Conservation (phyloP, 53 echinoderm and acorn worm species). For the Apostichopus leukothele region DNA sequence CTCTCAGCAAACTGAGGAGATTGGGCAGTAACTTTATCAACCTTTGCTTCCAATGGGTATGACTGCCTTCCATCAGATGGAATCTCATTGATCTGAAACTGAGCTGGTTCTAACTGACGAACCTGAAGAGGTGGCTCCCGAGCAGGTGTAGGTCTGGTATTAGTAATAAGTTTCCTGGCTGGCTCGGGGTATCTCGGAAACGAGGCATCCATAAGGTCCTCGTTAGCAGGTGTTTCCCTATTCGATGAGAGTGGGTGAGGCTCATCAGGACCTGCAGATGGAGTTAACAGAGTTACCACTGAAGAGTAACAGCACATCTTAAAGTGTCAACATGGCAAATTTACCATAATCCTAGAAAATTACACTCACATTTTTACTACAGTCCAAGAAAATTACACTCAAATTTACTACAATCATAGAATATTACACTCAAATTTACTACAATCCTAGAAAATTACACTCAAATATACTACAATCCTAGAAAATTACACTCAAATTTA, state of each 20-base stretch:
- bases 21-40: slow-evolving; percentile 49
- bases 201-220: slow-evolving; percentile 51
- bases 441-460: too few species aligned
- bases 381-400: too few species aligned
- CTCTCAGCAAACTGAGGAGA: slow-evolving; percentile 11
- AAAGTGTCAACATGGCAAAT: too few species aligned
- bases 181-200: slow-evolving; percentile 28
- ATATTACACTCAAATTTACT: too few species aligned
- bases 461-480: too few species aligned
- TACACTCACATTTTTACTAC: too few species aligned
- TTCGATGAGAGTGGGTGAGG: slow-evolving; percentile 65
- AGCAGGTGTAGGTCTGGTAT: background rate
- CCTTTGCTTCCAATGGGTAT: slow-evolving; percentile 59
- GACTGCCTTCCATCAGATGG: slow-evolving; percentile 36
- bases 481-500: too few species aligned
- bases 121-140: slow-evolving; percentile 46
- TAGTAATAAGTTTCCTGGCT: slow-evolving; percentile 27
- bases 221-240: slow-evolving; percentile 22
- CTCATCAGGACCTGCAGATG: slow-evolving; percentile 72
- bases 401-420: too few species aligned
- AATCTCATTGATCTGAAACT: slow-evolving; percentile 28
- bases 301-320: background rate
- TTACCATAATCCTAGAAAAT: too few species aligned
- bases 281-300: background rate
- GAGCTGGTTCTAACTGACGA: slow-evolving; percentile 35